phyloP scores from a whole-genome alignment of 2,113 vertebrate species.

The Callopanchax toddi region DNA sequence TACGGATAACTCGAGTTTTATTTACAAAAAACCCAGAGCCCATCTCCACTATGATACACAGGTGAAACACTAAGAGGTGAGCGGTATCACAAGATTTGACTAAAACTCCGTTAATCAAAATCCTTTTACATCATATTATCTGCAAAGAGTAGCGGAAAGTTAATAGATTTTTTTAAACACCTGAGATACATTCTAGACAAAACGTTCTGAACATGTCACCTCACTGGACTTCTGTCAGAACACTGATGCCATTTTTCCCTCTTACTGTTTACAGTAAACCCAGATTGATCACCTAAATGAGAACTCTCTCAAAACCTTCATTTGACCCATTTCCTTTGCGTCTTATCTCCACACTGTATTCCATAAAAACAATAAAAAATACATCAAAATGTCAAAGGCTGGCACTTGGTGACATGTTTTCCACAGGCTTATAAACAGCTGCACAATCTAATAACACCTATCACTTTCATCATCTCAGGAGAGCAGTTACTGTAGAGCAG shows the following conservation, averaged over 20 bases:
- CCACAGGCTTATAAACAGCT: slow-evolving; percentile 2
- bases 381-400: background rate
- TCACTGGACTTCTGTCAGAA: no score
- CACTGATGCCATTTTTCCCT: no score
- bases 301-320: background rate
- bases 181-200: no score
- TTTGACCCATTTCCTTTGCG: background rate
- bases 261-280: no score
- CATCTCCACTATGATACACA: slow-evolving; percentile 10
- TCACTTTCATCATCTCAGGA: slow-evolving; percentile 20
- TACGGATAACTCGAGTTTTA: slow-evolving; percentile 61
- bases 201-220: no score
- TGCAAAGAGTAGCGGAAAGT: no score
- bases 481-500: slow-evolving; percentile 10
- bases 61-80: slow-evolving; percentile 15
- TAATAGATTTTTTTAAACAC: background rate
- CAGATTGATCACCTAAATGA: background rate
- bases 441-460: slow-evolving; percentile 20
- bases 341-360: background rate
- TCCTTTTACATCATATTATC: no score
- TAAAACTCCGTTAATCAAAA: background rate
- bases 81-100: background rate
- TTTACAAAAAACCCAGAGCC: slow-evolving; percentile 38
- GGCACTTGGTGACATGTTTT: background rate
- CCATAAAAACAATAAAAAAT: background rate